Conservation (phyloP, 2,888 invertebrate genomes). For the Onthophagus sagittarius region DNA sequence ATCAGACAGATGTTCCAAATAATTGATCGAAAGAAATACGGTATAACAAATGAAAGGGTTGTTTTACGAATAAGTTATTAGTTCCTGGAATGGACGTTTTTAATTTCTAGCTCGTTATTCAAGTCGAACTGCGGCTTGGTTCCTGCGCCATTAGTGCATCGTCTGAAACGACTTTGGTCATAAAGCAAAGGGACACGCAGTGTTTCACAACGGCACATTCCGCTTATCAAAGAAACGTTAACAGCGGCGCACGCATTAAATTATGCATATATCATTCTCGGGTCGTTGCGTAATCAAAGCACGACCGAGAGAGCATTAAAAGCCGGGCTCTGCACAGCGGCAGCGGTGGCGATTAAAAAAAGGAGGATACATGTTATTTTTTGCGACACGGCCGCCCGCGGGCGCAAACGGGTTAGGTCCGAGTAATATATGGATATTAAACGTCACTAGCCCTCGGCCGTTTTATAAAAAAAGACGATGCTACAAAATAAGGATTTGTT, state of each 20-base stretch:
- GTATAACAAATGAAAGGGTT: no score
- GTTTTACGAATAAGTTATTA: background rate
- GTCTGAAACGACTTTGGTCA: background rate
- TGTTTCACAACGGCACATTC: background rate
- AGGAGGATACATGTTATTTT: constrained; percentile 31
- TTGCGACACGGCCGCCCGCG: constrained; percentile 23
- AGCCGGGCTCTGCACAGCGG: background rate
- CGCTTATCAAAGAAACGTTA: constrained; percentile 15
- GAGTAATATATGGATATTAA: constrained; percentile 46
- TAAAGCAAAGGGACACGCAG: background rate
- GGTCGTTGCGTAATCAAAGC: constrained; percentile 6
- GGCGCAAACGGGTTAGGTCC: constrained; percentile 33
- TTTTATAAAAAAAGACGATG: constrained; percentile 44
- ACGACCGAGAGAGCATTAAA: constrained; percentile 8
- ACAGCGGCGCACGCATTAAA: constrained; percentile 14
- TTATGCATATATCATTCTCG: constrained; percentile 15
- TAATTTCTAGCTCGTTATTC: background rate
- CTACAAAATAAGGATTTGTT: constrained; percentile 14
- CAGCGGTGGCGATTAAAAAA: constrained; percentile 4
- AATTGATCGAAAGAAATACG: no score
- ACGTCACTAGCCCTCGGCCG: constrained; percentile 43
- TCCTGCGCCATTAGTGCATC: background rate
- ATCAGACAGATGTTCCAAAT: no score
- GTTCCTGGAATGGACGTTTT: background rate
- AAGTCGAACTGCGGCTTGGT: background rate